Percentiles rank a stretch among this genome's conserved stretches.
Evolutionary conservation across 2,113 vertebrate genomes (phyloP).

Genomic region (Hucho hucho): DNA sequence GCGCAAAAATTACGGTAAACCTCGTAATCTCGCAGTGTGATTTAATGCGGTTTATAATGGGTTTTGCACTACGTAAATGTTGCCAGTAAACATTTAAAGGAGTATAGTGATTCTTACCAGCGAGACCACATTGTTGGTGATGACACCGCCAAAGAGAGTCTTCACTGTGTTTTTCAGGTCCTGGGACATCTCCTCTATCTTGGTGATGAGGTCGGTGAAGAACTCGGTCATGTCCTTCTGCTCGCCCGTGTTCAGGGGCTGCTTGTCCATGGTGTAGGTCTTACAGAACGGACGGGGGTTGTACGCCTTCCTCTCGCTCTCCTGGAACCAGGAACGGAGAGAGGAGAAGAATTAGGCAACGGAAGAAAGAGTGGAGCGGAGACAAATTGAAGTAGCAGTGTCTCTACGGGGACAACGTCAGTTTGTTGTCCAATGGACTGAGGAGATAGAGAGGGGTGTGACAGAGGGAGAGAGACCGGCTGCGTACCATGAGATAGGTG

Average conservation of each 20-base stretch:
- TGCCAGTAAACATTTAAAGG: too few species aligned
- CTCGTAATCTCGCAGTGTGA: too few species aligned
- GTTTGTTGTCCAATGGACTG: too few species aligned
- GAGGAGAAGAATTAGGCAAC: neutral
- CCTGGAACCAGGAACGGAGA: slow-evolving; percentile 65
- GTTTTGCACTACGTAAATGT: too few species aligned
- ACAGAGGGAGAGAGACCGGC: slow-evolving; percentile 27
- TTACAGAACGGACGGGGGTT: slow-evolving; percentile 98
- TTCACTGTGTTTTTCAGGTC: slow-evolving; percentile 99
- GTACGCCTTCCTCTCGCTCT: slow-evolving; percentile 97
- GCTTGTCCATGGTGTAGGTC: slow-evolving; percentile 99
- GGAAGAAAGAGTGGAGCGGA: neutral
- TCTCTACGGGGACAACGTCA: too few species aligned
- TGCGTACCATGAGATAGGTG: slow-evolving; percentile 93
- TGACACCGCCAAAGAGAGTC: slow-evolving; percentile 96
- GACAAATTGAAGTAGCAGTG: neutral
- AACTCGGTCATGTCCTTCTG: slow-evolving; percentile 99
- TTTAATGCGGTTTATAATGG: too few species aligned
- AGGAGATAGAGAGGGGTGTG: too few species aligned
- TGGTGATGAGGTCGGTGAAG: slow-evolving; percentile 98
- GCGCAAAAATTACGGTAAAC: too few species aligned
- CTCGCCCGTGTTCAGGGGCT: slow-evolving; percentile 96
- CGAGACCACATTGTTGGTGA: slow-evolving; percentile 98
- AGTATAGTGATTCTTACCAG: slow-evolving; percentile 78
- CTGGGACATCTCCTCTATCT: slow-evolving; percentile 99